Conservation (phyloP, 2,113 vertebrate species). For the Saimiri boliviensis region DNA sequence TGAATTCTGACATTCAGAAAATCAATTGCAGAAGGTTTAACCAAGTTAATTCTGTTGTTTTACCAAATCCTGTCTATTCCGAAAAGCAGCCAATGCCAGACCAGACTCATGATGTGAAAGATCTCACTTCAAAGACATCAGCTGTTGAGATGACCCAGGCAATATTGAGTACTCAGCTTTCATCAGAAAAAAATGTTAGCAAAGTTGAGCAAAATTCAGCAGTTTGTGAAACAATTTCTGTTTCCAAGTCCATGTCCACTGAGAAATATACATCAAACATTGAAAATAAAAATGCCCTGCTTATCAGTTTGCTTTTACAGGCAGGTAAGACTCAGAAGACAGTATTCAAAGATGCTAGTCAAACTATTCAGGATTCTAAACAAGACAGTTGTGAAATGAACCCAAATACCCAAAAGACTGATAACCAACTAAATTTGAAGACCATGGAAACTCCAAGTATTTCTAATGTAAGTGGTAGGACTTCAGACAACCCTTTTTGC, state of each 20-base stretch:
- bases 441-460: neutral
- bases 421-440: constrained; percentile 30
- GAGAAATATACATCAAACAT: constrained; percentile 56
- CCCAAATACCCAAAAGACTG: neutral
- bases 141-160: constrained; percentile 32
- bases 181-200: constrained; percentile 42
- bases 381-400: neutral
- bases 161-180: neutral
- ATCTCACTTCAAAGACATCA: neutral
- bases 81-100: neutral
- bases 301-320: constrained; percentile 59
- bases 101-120: neutral
- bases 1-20: neutral
- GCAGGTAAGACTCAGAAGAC: constrained; percentile 36
- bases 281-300: constrained; percentile 69
- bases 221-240: neutral
- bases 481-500: neutral
- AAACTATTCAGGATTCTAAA: neutral
- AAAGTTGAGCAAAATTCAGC: neutral
- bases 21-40: constrained; percentile 27
- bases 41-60: constrained; percentile 58
- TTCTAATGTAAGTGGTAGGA: neutral
- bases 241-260: neutral
- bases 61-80: neutral
- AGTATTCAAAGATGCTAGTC: neutral